Evolutionary conservation across 2,113 vertebrate species (phyloP), one percentile per base, ranked within the genome.

Genomic region (Thunnus maccoyii): DNA sequence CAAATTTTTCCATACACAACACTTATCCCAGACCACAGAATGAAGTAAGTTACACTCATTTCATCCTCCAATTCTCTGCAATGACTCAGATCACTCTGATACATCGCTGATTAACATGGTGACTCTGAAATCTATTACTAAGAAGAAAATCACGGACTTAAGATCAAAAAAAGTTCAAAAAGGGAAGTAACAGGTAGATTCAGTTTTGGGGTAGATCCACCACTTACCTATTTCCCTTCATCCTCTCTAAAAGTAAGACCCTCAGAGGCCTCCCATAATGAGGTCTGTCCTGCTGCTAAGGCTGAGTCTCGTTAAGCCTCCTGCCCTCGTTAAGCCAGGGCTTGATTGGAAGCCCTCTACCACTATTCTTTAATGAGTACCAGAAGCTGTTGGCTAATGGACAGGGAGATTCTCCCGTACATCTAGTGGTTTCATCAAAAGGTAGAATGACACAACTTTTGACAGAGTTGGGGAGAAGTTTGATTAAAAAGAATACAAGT

Each of bases 251-350:
- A 50, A 73, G 54, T 56, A 0, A 8, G 32, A 14, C 41, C 63
- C 63, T 76, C 46, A 72, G 32, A 68, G 61, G 71, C 70, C 18
- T 71, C 44, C 58, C 20, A 66, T 92, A 88, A 90, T 81, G 84
- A 92, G 83, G 72, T 62, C 51, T 4, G 56, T 60, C 76, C 87
- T n/a, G 89, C 88, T 89, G 89, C 68, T 78, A 0, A 30, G 64
- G 25, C 58, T 47, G 72, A 72, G 80, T 74, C 86, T 92, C 20
- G 51, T 93, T 90, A 93, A 85, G 82, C 48, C 69, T 27, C 16
- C 80, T 69, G 65, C 60, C 69, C 88, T 89, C 47, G 46, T 89
- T 85, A 90, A 86, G 67, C 50, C 71, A 3, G 17, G 30, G 27
- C 69, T 41, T 60, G 78, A 90, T 73, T 78, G 80, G 77, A 85